Base-by-base conservation (phyloP, 2,888 invertebrate genomes). In the Lepidochitona cinerea region DNA sequence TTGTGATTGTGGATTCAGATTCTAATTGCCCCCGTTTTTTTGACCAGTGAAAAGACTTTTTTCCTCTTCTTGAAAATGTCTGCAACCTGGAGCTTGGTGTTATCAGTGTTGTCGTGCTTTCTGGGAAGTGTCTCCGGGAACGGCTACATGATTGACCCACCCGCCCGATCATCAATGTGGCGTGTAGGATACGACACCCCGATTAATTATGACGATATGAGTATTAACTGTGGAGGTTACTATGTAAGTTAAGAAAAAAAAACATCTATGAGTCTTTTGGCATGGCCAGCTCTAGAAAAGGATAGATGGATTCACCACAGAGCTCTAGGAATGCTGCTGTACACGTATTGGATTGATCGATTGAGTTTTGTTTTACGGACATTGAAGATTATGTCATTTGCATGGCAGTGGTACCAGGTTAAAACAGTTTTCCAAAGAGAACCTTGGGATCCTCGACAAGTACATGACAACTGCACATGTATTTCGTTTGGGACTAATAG, bases 121-220 rank as follows among this genome's bases (percentile, higher is more conserved):
- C 53, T 37, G 37, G 76, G 77, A 49, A 76, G 41, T 29, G 68
- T 79, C 7, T 72, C 72, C 29, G 70, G 76, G 26, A 74, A 59
- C 29, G 59, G 59, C 32, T 59, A 59, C 29, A 59, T 59, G 59
- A 59, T 59, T 4, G 59, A 59, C 29, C 59, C 59, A 2, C 59
- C 59, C 14, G 59, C 59, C 23, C 23, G 59, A 23, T 23, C 59
- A 4, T 59, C 59, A 14, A 59, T 59, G 59, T 59, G 59, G 59
- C 23, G 59, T 29, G 18, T 59, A 26, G 59, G 59, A 26, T 59
- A 59, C 32, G 29, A 59, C 4, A 59, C 26, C 18, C 59, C 59
- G 4, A 59, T 26, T 4, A 59, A 59, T 9, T 59, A 59, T 32
- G 59, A 59, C 26, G 59, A 59, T 26, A 59, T 59, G 59, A 29